phyloP scores from a whole-genome alignment of 1,140 invertebrate genomes.

The Diorhabda elongata region DNA sequence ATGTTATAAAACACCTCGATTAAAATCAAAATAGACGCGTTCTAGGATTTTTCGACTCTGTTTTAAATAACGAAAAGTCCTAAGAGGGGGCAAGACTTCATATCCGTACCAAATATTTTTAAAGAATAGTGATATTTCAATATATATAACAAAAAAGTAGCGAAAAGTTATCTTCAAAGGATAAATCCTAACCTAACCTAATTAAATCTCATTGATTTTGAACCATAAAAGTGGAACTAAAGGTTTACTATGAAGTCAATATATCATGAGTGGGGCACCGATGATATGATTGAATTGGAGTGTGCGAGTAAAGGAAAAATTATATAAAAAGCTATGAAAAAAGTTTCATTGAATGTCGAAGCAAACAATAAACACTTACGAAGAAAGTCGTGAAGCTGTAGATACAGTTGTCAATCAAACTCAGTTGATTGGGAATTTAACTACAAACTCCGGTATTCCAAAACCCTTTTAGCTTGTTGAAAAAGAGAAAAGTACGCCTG shows the following conservation, averaged over 20 bases:
- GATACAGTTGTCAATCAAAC: slow-evolving; percentile 4
- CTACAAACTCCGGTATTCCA: slow-evolving; percentile 6
- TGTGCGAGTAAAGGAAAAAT: no score
- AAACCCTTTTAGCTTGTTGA: slow-evolving; percentile 4
- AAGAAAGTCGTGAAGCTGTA: slow-evolving; percentile 7
- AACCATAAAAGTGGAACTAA: slow-evolving; percentile 4
- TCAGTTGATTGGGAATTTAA: slow-evolving; percentile 1
- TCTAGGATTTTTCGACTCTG: no score
- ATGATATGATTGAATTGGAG: background rate
- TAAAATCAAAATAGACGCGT: no score
- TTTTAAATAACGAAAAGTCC: no score
- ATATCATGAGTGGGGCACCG: background rate
- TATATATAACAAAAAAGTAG: no score
- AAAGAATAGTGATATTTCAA: no score
- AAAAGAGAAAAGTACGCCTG: slow-evolving; percentile 9
- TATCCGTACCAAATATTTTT: no score
- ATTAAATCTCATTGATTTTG: background rate
- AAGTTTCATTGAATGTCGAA: background rate
- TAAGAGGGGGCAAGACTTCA: no score
- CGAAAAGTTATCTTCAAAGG: no score
- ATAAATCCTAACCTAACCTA: no score
- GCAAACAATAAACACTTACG: slow-evolving; percentile 6
- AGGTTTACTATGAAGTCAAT: slow-evolving; percentile 4
- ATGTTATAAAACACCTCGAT: no score
- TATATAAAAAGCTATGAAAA: background rate